Evolutionary conservation across 2,113 vertebrate species (phyloP).

Genomic region (Psittacara wagleri): DNA sequence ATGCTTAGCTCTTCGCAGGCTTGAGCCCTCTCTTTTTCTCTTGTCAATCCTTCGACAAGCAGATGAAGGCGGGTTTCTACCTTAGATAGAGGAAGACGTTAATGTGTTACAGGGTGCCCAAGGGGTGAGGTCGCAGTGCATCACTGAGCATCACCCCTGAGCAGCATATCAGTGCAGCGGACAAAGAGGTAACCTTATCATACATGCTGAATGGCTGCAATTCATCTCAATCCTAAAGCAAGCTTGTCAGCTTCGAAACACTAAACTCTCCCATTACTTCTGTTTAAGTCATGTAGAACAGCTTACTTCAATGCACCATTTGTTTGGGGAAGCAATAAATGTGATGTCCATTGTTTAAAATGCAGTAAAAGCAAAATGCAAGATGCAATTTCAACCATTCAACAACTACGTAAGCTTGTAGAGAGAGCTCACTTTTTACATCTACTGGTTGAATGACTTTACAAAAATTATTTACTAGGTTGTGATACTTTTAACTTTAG

Average conservation of each 20-base stretch:
- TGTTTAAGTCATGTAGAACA: neutral
- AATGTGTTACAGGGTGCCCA: neutral
- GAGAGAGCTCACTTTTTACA: neutral
- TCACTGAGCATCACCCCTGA: neutral
- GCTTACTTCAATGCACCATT: neutral
- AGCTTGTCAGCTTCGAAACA: neutral
- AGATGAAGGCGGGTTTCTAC: neutral
- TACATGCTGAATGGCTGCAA: neutral
- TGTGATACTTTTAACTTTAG: neutral
- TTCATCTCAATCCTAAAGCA: neutral
- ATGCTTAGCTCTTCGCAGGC: neutral
- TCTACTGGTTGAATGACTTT: neutral
- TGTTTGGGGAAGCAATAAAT: neutral
- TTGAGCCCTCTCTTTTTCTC: accelerated
- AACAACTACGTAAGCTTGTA: neutral
- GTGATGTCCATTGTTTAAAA: neutral
- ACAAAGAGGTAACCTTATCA: neutral
- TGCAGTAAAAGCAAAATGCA: neutral
- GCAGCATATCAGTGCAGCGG: neutral
- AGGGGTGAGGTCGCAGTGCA: neutral
- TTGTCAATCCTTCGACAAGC: accelerated
- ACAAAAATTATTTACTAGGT: slow-evolving; percentile 14
- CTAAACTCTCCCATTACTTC: neutral
- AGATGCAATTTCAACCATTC: neutral
- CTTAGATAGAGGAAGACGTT: neutral